A percentile compares a stretch with the other conserved stretches of the same genome.
Evolutionary conservation across 2,888 invertebrate species (phyloP).

Genomic region (Capitulum mitella): DNA sequence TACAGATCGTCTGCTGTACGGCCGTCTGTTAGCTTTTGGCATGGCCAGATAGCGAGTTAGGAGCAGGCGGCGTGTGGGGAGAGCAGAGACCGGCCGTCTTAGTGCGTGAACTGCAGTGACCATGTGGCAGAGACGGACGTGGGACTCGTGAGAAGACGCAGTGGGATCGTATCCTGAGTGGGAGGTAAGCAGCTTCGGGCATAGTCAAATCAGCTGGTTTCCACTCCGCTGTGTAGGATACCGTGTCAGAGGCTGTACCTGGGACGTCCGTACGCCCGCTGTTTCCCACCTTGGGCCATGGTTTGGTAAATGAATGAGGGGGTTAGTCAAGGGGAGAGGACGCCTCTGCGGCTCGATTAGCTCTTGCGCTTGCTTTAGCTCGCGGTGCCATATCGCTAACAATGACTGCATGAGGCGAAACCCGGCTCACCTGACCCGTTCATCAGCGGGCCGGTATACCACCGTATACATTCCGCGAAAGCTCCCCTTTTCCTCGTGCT

Average conservation of each 20-base stretch:
- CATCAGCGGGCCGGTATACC: no score
- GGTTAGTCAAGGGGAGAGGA: no score
- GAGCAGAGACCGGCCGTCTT: neutral
- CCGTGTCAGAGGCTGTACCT: neutral
- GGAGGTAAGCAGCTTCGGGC: neutral
- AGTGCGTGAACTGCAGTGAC: neutral
- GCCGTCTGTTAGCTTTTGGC: conserved; percentile 5
- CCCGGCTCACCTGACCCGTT: no score
- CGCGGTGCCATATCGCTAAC: no score
- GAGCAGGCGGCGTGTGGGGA: neutral
- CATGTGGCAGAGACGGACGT: neutral
- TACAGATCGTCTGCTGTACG: conserved; percentile 5
- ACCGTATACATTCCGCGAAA: no score
- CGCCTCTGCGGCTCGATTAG: no score
- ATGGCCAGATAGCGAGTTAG: neutral
- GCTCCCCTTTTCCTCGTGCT: no score
- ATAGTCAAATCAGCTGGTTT: neutral
- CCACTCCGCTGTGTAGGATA: neutral
- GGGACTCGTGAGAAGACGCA: neutral
- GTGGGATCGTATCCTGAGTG: neutral
- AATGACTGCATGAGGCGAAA: no score
- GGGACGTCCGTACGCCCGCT: no score
- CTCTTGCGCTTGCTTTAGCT: no score
- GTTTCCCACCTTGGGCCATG: no score
- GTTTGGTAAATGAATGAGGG: no score